Percentiles rank a stretch among this genome's conserved stretches.
Conservation (phyloP, 2,797 vertebrate genomes). For the Sebastolobus altivelis region DNA sequence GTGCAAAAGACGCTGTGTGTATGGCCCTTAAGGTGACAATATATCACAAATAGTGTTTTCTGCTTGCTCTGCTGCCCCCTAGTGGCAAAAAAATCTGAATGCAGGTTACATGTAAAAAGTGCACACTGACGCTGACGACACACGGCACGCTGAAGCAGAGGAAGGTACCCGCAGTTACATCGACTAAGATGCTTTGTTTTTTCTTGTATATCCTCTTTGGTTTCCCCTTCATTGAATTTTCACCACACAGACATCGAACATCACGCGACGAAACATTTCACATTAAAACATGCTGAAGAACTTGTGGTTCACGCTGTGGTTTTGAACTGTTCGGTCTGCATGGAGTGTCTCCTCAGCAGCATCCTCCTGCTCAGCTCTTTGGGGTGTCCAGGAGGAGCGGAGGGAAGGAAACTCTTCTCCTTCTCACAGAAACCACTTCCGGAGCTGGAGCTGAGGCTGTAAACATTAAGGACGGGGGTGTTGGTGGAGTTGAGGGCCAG, state of each 20-base stretch:
- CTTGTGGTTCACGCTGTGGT: constrained; percentile 49
- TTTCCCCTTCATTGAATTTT: constrained; percentile 25
- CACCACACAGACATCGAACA: constrained; percentile 5
- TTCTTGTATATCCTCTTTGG: constrained; percentile 14
- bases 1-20: too few species aligned
- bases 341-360: constrained; percentile 90
- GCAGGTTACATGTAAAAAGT: not conserved
- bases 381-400: constrained; percentile 86
- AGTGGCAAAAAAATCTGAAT: not conserved
- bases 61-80: not conserved
- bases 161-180: constrained; percentile 3
- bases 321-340: constrained; percentile 91
- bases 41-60: not conserved
- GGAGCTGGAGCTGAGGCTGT: constrained; percentile 32
- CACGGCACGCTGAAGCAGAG: constrained; percentile 25
- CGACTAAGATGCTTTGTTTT: not conserved
- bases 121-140: constrained; percentile 16
- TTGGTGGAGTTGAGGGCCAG: constrained; percentile 80
- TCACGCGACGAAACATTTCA: constrained; percentile 23
- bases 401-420: constrained; percentile 82
- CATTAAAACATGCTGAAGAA: not conserved
- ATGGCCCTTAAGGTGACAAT: too few species aligned
- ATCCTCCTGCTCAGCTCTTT: constrained; percentile 87
- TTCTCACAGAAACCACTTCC: constrained; percentile 74
- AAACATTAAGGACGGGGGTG: constrained; percentile 69